phyloP scores from a whole-genome alignment of 2,797 vertebrate genomes.

The Gymnoscopelus braueri region DNA sequence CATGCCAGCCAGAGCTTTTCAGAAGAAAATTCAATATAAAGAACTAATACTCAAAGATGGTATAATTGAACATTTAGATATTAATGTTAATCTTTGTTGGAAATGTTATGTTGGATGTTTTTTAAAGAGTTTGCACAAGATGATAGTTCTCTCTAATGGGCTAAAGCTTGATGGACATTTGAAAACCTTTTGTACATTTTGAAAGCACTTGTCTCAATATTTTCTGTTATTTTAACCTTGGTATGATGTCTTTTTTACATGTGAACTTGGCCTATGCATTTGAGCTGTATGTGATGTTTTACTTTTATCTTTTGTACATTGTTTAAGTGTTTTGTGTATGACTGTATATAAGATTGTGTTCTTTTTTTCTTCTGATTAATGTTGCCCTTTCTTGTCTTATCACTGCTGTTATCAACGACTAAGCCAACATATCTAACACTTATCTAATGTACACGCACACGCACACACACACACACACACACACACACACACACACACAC shows the following conservation, averaged over 20 bases:
- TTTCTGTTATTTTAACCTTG: constrained; percentile 25
- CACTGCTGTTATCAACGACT: constrained; percentile 39
- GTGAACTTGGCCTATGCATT: constrained; percentile 37
- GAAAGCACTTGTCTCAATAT: constrained; percentile 14
- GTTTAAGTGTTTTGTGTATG: constrained; percentile 5
- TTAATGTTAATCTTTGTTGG: background rate
- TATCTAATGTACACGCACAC: constrained; percentile 13
- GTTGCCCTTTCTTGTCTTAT: constrained; percentile 37
- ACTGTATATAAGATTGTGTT: constrained; percentile 22
- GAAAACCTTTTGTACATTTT: constrained; percentile 15
- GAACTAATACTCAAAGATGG: background rate
- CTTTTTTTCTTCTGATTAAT: constrained; percentile 25
- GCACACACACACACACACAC: background rate
- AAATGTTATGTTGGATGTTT: background rate
- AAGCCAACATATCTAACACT: constrained; percentile 19
- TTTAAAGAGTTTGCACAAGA: constrained; percentile 31
- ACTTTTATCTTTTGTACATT: constrained; percentile 5
- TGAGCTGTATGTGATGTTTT: background rate
- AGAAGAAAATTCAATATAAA: background rate
- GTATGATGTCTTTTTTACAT: constrained; percentile 20
- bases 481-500: constrained; percentile 8
- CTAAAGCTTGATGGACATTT: constrained; percentile 16
- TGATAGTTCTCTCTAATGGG: background rate
- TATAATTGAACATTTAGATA: constrained; percentile 16
- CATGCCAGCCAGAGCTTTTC: background rate